These are phyloP conservation scores for Heliconius ismenius DNA, from an alignment of 2,888 invertebrate genomes.

Conservation along the genomic window DNA sequence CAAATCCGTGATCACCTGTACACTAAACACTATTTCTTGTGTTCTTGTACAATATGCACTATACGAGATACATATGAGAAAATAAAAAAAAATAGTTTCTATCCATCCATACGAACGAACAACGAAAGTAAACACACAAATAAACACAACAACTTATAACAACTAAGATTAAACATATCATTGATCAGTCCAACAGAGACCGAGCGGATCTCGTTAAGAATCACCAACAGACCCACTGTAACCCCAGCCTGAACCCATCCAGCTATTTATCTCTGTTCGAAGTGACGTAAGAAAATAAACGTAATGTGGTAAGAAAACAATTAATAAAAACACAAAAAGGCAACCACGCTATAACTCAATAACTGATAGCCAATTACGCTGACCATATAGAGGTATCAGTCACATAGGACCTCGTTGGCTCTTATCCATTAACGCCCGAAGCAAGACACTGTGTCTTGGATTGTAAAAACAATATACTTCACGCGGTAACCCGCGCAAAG, in stretches of 20 bases:
- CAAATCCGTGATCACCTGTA: too few relatives aligned
- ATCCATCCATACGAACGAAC: background rate
- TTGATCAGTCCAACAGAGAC: constrained; percentile 6
- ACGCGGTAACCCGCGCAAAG: too few relatives aligned
- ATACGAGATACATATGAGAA: background rate
- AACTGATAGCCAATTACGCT: constrained; percentile 49
- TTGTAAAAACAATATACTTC: constrained; percentile 58
- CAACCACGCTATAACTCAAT: constrained; percentile 47
- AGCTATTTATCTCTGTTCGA: constrained; percentile 29
- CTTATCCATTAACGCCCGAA: constrained; percentile 56
- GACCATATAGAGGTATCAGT: constrained; percentile 49
- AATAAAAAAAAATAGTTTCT: background rate
- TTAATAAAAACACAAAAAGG: constrained; percentile 35
- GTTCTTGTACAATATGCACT: background rate
- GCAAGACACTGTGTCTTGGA: constrained; percentile 52
- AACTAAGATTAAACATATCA: background rate
- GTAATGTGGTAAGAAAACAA: constrained; percentile 40
- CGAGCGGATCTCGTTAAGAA: constrained; percentile 6
- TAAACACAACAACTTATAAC: background rate
- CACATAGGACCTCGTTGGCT: constrained; percentile 42
- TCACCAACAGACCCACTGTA: background rate
- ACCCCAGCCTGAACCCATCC: constrained; percentile 6
- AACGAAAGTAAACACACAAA: background rate
- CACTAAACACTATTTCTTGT: too few relatives aligned
- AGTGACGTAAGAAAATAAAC: constrained; percentile 34